phyloP scores from a whole-genome alignment of 2,888 invertebrate genomes.

The Drosophila seclusa region DNA sequence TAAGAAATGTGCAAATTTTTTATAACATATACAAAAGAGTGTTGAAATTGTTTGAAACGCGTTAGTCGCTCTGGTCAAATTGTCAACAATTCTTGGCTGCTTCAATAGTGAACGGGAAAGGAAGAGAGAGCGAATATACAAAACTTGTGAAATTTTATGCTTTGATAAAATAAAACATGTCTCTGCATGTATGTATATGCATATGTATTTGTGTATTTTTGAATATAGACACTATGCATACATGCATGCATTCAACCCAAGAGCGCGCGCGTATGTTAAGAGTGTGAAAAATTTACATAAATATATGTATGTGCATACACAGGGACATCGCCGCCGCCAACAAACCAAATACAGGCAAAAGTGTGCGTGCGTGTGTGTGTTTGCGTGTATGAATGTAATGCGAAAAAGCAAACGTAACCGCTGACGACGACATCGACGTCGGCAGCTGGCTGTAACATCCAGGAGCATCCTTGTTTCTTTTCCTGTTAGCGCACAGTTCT shows the following conservation, averaged over 20 bases:
- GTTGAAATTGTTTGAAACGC: slow-evolving; percentile 35
- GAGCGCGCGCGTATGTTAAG: slow-evolving; percentile 57
- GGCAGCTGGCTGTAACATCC: slow-evolving; percentile 57
- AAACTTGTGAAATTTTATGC: slow-evolving; percentile 53
- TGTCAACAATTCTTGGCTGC: slow-evolving; percentile 30
- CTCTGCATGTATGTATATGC: slow-evolving; percentile 48
- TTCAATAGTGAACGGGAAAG: slow-evolving; percentile 24
- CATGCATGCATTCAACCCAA: slow-evolving; percentile 21
- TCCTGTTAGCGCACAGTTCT: slow-evolving; percentile 54
- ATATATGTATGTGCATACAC: slow-evolving; percentile 47
- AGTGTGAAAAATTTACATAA: slow-evolving; percentile 65
- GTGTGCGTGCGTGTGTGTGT: slow-evolving; percentile 13
- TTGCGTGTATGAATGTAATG: slow-evolving; percentile 40
- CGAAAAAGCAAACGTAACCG: slow-evolving; percentile 73
- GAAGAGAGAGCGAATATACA: slow-evolving; percentile 14
- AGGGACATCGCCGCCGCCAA: slow-evolving; percentile 59
- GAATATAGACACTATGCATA: slow-evolving; percentile 33
- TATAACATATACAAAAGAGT: slow-evolving; percentile 50
- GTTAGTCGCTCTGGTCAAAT: slow-evolving; percentile 39
- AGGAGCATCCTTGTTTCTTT: slow-evolving; percentile 69
- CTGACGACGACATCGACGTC: slow-evolving; percentile 51
- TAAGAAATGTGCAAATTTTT: slow-evolving; percentile 72
- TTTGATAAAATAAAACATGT: slow-evolving; percentile 46
- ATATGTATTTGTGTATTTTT: slow-evolving; percentile 36
- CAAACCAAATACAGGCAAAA: slow-evolving; percentile 43